These are phyloP conservation scores for Pammene fasciana DNA, from an alignment of 2,888 invertebrate genomes.

Conservation along the genomic window DNA sequence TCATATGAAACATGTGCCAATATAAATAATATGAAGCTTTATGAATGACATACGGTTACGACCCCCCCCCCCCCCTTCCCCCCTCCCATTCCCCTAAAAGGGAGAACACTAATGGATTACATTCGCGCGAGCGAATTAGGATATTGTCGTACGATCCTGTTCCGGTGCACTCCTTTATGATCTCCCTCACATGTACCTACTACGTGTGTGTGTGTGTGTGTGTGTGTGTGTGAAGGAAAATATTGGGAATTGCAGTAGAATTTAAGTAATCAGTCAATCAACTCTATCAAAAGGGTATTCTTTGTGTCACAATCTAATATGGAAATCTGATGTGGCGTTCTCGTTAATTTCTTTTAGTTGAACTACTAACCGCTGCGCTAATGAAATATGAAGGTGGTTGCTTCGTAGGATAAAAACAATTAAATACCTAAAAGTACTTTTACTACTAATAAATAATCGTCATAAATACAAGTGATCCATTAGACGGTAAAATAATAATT, in stretches of 20 bases:
- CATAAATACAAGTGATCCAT: not conserved
- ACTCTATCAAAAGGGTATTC: constrained; percentile 6
- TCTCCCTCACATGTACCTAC: constrained; percentile 55
- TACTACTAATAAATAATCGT: no score
- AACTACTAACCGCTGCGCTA: no score
- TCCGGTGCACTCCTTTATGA: constrained; percentile 79
- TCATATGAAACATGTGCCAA: constrained; percentile 83
- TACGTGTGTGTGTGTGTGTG: constrained; percentile 30
- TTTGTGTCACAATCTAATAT: no score
- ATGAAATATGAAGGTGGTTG: no score
- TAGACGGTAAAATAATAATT: not conserved
- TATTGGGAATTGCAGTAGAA: constrained; percentile 29
- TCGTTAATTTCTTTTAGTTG: no score
- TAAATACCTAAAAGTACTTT: no score
- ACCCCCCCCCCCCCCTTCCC: constrained; percentile 42
- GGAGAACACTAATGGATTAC: constrained; percentile 81
- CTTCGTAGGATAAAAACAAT: no score
- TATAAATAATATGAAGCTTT: constrained; percentile 83
- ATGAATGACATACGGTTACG: constrained; percentile 78
- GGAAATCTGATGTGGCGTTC: no score
- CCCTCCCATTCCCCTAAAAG: constrained; percentile 42
- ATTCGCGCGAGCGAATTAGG: constrained; percentile 82
- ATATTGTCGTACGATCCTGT: constrained; percentile 82
- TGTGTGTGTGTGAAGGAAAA: constrained; percentile 16
- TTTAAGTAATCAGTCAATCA: constrained; percentile 27